Percentiles rank a stretch among this genome's conserved stretches.
These are phyloP conservation scores for Ormia ochracea DNA, from an alignment of 2,888 invertebrate species.

Conservation along the genomic window DNA sequence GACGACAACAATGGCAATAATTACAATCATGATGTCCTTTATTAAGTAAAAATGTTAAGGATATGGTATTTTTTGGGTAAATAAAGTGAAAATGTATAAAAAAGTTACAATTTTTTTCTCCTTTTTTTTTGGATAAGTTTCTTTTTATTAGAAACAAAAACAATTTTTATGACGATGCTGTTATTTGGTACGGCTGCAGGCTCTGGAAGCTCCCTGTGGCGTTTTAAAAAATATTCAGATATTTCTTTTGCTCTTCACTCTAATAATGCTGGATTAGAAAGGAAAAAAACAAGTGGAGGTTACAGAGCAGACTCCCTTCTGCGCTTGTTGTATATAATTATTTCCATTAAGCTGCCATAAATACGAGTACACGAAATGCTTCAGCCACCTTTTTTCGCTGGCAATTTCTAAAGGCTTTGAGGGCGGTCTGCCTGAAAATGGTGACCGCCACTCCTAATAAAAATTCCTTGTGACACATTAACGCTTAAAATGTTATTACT, in stretches of 20 bases:
- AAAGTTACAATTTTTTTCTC: slow-evolving; percentile 24
- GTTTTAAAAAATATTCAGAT: slow-evolving; percentile 44
- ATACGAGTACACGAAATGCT: neutral
- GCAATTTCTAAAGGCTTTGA: slow-evolving; percentile 29
- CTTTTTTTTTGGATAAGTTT: slow-evolving; percentile 48
- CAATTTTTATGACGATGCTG: slow-evolving; percentile 49
- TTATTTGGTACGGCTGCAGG: neutral
- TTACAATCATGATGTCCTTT: slow-evolving; percentile 49
- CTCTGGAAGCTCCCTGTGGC: slow-evolving; percentile 49
- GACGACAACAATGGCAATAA: slow-evolving; percentile 64
- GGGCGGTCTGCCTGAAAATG: neutral
- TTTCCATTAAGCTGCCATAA: slow-evolving; percentile 54
- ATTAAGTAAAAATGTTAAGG: slow-evolving; percentile 41
- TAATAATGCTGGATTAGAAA: slow-evolving; percentile 40
- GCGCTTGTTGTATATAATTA: slow-evolving; percentile 52
- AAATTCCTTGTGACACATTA: slow-evolving; percentile 75
- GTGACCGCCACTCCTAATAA: slow-evolving; percentile 48
- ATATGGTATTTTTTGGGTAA: slow-evolving; percentile 50
- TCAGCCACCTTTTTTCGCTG: neutral
- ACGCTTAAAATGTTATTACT: slow-evolving; percentile 56
- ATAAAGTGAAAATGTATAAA: slow-evolving; percentile 52
- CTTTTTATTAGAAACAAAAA: slow-evolving; percentile 50
- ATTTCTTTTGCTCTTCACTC: neutral
- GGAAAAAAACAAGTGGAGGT: neutral
- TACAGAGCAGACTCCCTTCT: slow-evolving; percentile 45